Conservation (phyloP, 1,140 invertebrate species). For the Adelges cooleyi region DNA sequence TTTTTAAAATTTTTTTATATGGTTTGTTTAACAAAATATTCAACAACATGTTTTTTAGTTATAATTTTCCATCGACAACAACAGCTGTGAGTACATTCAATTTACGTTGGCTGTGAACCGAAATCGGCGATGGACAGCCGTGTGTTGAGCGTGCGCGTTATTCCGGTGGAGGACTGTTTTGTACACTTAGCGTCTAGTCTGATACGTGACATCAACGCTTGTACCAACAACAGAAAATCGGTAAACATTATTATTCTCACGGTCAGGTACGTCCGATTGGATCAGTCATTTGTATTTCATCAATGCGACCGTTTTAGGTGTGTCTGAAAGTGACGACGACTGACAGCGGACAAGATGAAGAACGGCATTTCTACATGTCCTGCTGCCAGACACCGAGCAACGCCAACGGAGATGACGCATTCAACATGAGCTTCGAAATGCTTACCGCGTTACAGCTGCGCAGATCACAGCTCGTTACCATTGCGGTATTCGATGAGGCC, state of each 20-base stretch:
- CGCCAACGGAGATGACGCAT: not conserved
- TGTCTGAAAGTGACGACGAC: not conserved
- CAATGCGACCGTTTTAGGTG: not conserved
- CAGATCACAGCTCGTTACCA: not conserved
- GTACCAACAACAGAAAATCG: not conserved
- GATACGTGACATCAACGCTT: not conserved
- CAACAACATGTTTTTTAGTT: too few species aligned
- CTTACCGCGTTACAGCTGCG: not conserved
- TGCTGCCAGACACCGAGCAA: constrained; percentile 9
- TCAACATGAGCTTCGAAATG: constrained; percentile 5
- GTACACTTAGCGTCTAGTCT: constrained; percentile 3
- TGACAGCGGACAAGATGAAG: not conserved
- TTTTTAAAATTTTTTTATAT: too few species aligned
- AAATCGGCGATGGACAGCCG: not conserved
- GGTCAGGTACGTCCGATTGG: not conserved
- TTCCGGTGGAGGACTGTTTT: constrained; percentile 4
- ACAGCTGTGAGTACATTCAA: too few species aligned
- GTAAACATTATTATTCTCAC: not conserved
- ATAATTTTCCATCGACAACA: too few species aligned
- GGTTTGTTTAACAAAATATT: too few species aligned
- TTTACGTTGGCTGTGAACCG: too few species aligned
- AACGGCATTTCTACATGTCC: not conserved
- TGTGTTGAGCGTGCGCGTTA: not conserved
- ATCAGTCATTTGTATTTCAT: not conserved
- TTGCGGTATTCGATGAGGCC: not conserved